These are phyloP conservation scores for Notothenia coriiceps DNA, from an alignment of 2,113 vertebrate species.

Conservation along the genomic window DNA sequence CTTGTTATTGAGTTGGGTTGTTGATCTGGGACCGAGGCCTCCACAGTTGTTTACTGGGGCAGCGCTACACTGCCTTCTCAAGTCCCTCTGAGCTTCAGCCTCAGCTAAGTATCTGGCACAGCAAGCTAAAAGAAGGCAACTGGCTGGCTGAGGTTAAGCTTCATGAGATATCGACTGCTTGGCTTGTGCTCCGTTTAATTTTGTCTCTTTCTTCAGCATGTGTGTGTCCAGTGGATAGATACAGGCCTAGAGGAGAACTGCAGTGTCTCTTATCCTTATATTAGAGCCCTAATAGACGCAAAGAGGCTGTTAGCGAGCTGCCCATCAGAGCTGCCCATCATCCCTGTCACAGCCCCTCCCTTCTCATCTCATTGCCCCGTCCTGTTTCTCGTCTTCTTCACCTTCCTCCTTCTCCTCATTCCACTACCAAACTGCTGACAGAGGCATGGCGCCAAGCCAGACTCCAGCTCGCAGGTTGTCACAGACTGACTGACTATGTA, in stretches of 20 bases:
- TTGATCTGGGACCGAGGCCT: slow-evolving; percentile 60
- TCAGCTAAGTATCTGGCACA: slow-evolving; percentile 39
- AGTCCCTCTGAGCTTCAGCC: slow-evolving; percentile 60
- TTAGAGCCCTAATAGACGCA: slow-evolving; percentile 63
- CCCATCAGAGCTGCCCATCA: slow-evolving; percentile 74
- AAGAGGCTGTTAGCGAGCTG: slow-evolving; percentile 66
- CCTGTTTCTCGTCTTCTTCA: slow-evolving; percentile 4
- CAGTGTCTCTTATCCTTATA: slow-evolving; percentile 52
- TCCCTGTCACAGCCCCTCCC: slow-evolving; percentile 28
- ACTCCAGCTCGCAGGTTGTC: slow-evolving; percentile 53
- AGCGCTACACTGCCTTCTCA: slow-evolving; percentile 42
- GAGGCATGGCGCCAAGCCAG: slow-evolving; percentile 61
- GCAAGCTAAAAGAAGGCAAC: slow-evolving; percentile 34
- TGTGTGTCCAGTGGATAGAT: slow-evolving; percentile 2
- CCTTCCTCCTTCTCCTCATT: slow-evolving; percentile 25
- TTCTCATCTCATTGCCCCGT: slow-evolving; percentile 5
- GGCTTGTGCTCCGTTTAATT: slow-evolving; percentile 27
- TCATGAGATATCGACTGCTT: slow-evolving; percentile 43
- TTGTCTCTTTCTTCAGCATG: slow-evolving; percentile 7
- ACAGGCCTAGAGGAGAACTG: slow-evolving; percentile 32
- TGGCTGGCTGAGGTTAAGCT: slow-evolving; percentile 51
- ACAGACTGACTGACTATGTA: slow-evolving; percentile 63
- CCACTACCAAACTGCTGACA: slow-evolving; percentile 68
- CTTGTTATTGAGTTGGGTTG: slow-evolving; percentile 60
- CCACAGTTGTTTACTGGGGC: slow-evolving; percentile 57